A percentile compares a stretch with the other conserved stretches of the same genome.
These are phyloP conservation scores for Eledona agricola DNA, from an alignment of 2,888 invertebrate genomes.

Conservation along the genomic window DNA sequence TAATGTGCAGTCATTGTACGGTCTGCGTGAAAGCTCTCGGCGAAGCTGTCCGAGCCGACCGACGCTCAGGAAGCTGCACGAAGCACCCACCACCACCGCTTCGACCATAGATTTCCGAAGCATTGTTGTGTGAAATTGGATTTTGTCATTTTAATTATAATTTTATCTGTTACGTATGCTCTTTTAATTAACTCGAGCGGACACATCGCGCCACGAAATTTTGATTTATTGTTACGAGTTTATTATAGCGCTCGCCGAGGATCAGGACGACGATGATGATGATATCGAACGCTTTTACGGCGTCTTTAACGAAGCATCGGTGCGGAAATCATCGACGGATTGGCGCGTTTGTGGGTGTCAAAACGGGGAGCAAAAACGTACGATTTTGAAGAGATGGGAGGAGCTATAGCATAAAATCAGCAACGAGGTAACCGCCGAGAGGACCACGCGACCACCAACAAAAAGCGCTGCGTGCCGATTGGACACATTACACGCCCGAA, in stretches of 20 bases:
- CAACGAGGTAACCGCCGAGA: background rate
- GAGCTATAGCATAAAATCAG: background rate
- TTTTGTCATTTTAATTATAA: slow-evolving; percentile 62
- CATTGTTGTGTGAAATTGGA: slow-evolving; percentile 62
- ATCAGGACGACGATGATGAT: no score
- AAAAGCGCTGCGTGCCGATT: background rate
- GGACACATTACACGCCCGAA: background rate
- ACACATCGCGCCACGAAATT: slow-evolving; percentile 32
- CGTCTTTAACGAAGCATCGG: slow-evolving; percentile 14
- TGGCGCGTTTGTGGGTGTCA: slow-evolving; percentile 1
- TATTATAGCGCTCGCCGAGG: slow-evolving; percentile 15
- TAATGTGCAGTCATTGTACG: slow-evolving; percentile 6
- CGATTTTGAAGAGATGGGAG: no score
- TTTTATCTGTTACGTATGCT: slow-evolving; percentile 59
- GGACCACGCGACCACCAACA: no score
- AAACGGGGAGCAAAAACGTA: no score
- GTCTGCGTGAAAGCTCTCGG: slow-evolving; percentile 12
- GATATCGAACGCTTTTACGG: slow-evolving; percentile 15
- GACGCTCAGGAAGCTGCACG: no score
- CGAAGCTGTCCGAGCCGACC: slow-evolving; percentile 11
- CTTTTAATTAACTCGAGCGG: slow-evolving; percentile 55
- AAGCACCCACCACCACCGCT: no score
- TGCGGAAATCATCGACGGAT: slow-evolving; percentile 6
- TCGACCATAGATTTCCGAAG: slow-evolving; percentile 55
- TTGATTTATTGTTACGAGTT: slow-evolving; percentile 42